A percentile compares a stretch with the other conserved stretches of the same genome.
These are phyloP conservation scores for Cliona cf. orientalis DNA, from an alignment of 37 sponge, comb jelly and placozoan species.

Conservation along the genomic window DNA sequence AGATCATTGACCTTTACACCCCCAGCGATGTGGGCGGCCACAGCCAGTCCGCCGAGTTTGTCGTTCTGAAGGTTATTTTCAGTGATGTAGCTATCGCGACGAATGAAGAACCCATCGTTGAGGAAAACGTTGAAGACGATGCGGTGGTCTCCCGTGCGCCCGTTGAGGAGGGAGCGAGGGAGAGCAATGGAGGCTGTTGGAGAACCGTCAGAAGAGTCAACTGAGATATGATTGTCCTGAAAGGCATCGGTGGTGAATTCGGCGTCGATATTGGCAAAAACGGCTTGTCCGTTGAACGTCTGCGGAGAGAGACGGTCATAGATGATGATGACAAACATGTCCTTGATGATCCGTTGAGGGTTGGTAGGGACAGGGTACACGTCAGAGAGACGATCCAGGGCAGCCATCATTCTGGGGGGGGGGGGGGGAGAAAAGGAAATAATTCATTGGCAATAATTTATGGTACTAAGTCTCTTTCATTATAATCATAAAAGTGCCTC, in stretches of 20 bases:
- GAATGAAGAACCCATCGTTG: constrained; percentile 17
- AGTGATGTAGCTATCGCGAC: constrained; percentile 13
- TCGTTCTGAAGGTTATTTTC: neutral
- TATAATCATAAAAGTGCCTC: neutral
- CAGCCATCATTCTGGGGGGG: neutral
- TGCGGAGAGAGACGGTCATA: neutral
- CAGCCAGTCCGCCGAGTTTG: constrained; percentile 23
- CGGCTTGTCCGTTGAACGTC: neutral
- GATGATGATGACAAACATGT: constrained; percentile 10
- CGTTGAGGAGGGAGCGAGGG: constrained; percentile 7
- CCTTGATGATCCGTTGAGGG: neutral
- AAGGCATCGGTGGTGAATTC: neutral
- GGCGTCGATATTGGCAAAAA: neutral
- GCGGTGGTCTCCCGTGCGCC: neutral
- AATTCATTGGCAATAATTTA: neutral
- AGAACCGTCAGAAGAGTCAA: neutral
- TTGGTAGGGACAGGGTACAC: neutral
- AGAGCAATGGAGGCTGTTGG: constrained; percentile 8
- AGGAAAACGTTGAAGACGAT: constrained; percentile 21
- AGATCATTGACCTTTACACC: neutral
- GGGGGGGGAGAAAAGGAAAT: too few relatives aligned
- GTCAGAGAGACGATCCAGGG: constrained; percentile 12
- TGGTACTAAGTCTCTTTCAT: neutral
- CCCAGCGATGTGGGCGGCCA: constrained; percentile 27
- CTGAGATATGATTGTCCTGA: neutral